Evolutionary conservation across 2,797 vertebrate genomes (phyloP).

Genomic region (Onychomys torridus): DNA sequence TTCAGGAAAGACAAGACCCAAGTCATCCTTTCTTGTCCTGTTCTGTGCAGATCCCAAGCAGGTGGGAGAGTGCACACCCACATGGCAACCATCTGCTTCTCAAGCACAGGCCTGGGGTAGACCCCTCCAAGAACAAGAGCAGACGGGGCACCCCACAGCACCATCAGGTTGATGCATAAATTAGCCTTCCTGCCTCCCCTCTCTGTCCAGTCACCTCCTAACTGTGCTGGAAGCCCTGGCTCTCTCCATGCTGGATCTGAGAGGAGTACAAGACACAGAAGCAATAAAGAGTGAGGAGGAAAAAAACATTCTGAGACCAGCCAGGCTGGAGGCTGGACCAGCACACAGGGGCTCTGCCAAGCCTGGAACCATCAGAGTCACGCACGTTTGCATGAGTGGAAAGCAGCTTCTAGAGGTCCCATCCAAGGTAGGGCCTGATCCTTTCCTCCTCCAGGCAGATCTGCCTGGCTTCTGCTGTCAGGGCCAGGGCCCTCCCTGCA

Average conservation of each 20-base stretch:
- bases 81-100: background rate
- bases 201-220: background rate
- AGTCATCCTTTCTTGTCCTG: too few species aligned
- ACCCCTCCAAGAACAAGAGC: too few species aligned
- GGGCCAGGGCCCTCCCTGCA: background rate
- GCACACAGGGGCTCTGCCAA: background rate
- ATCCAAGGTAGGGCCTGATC: background rate
- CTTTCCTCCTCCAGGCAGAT: background rate
- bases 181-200: background rate
- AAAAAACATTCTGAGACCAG: too few species aligned
- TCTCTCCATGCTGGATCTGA: background rate
- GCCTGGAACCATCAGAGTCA: background rate
- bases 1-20: background rate
- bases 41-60: background rate
- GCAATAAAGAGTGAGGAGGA: background rate
- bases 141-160: rapidly evolving
- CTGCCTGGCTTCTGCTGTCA: background rate
- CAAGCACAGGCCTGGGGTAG: background rate
- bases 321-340: background rate
- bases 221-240: background rate
- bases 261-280: background rate
- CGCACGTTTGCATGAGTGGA: background rate
- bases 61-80: background rate
- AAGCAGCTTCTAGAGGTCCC: background rate
- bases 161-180: background rate